Percentiles rank a stretch among this genome's conserved stretches.
These are phyloP conservation scores for Carassius carassius DNA, from an alignment of 2,113 vertebrate species.

Conservation along the genomic window DNA sequence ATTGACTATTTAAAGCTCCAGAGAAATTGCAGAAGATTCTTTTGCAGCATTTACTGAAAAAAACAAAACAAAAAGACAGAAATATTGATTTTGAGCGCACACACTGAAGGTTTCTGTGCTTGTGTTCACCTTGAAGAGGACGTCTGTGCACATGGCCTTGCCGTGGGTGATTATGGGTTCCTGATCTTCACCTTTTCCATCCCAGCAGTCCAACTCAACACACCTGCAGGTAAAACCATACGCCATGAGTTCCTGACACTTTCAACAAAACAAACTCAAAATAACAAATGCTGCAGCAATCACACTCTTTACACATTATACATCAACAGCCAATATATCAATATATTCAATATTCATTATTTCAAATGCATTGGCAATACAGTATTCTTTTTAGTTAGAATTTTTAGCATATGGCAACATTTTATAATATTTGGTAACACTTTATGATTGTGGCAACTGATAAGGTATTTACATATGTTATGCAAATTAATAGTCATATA, in stretches of 20 bases:
- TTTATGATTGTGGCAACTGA: background rate
- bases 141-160: constrained; percentile 99
- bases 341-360: too few species aligned
- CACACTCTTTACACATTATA: background rate
- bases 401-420: background rate
- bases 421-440: background rate
- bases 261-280: background rate
- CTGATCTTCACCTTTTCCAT: constrained; percentile 98
- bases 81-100: background rate
- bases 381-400: background rate
- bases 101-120: constrained; percentile 4
- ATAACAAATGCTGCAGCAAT: background rate
- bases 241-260: background rate
- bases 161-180: constrained; percentile 98
- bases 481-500: background rate
- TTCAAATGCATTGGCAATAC: background rate
- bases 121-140: constrained; percentile 92
- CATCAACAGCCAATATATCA: background rate
- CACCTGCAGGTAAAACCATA: constrained; percentile 75
- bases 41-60: background rate
- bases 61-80: background rate
- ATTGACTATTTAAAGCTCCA: background rate
- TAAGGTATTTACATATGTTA: background rate
- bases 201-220: constrained; percentile 98
- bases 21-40: background rate